These are phyloP conservation scores for Rhynchophorus ferrugineus DNA, from an alignment of 1,140 invertebrate species.

Conservation along the genomic window DNA sequence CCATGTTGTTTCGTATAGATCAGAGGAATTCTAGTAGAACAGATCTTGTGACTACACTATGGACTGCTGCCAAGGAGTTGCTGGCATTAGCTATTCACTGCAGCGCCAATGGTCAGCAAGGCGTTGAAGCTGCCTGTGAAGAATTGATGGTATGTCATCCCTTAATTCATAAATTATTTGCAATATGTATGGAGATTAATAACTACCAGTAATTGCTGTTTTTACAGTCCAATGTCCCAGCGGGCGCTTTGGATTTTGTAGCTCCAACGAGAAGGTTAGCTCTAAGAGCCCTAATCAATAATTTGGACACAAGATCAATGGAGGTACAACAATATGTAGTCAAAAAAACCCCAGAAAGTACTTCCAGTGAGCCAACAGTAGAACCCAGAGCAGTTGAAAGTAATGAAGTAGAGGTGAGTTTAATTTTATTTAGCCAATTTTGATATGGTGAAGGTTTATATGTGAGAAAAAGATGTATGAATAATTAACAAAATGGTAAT, in stretches of 20 bases:
- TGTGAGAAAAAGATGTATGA: no score
- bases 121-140: constrained; percentile 32
- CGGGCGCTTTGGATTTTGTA: no score
- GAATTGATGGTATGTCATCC: constrained; percentile 28
- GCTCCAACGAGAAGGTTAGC: no score
- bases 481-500: no score
- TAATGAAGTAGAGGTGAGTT: background rate
- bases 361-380: background rate
- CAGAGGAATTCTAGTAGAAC: background rate
- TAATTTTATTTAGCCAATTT: no score
- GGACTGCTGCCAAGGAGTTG: constrained; percentile 24
- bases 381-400: background rate
- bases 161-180: no score
- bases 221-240: constrained; percentile 28
- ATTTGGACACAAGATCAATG: background rate
- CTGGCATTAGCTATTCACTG: constrained; percentile 30
- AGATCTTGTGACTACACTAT: constrained; percentile 1
- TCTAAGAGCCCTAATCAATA: constrained; percentile 5
- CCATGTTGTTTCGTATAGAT: background rate
- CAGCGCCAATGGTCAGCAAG: constrained; percentile 30
- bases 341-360: background rate
- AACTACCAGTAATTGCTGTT: no score
- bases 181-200: no score
- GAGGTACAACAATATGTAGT: constrained; percentile 16
- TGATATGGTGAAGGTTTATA: no score